Percentiles rank a stretch among this genome's conserved stretches.
Evolutionary conservation across 2,888 invertebrate genomes (phyloP).

Genomic region (Machimus atricapillus): DNA sequence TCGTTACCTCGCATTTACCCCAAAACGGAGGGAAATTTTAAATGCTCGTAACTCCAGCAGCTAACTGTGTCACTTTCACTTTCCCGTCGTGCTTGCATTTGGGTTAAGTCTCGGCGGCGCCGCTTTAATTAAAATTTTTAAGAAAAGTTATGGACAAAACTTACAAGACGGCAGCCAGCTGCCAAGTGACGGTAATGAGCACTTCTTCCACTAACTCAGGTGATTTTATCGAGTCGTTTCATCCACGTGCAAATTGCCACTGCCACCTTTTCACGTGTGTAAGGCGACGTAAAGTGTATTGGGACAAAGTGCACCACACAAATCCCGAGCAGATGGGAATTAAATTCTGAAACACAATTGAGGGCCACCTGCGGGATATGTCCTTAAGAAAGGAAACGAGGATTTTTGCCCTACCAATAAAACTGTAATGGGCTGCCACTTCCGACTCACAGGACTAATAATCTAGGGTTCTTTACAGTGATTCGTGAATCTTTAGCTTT

Average conservation of each 20-base stretch:
- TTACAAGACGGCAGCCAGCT: neutral
- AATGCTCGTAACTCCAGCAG: neutral
- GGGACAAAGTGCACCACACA: neutral
- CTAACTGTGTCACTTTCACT: neutral
- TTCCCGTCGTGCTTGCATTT: neutral
- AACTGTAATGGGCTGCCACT: neutral
- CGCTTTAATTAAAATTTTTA: neutral
- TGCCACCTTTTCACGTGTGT: neutral
- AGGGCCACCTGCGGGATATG: neutral
- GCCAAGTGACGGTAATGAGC: neutral
- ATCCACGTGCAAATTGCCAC: neutral
- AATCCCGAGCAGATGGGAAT: neutral
- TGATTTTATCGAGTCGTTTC: neutral
- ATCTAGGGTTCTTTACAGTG: neutral
- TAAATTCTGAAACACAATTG: neutral
- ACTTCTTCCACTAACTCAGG: neutral
- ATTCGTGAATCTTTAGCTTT: no score
- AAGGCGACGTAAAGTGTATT: neutral
- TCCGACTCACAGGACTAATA: neutral
- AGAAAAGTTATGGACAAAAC: neutral
- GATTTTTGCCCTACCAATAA: neutral
- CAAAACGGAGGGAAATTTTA: neutral
- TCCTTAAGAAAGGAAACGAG: neutral
- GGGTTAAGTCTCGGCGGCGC: neutral
- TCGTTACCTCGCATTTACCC: neutral